phyloP scores from a whole-genome alignment of 2,888 invertebrate genomes.

The Bellardia bayeri region DNA sequence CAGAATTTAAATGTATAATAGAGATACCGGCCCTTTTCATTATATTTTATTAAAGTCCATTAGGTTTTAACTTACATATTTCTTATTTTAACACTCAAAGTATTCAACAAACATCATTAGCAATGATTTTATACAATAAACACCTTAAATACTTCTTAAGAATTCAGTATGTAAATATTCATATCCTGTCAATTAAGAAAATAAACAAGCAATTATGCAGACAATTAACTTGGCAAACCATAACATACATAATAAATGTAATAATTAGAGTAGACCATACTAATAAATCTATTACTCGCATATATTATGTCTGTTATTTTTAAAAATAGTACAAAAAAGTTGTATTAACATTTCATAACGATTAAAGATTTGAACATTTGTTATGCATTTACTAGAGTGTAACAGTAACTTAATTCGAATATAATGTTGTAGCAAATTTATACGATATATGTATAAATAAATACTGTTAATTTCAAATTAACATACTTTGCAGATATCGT shows the following conservation, averaged over 20 bases:
- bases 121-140: neutral
- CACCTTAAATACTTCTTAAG: neutral
- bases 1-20: no score
- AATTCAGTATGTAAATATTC: neutral
- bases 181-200: conserved; percentile 3
- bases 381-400: neutral
- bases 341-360: neutral
- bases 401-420: neutral
- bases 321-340: neutral
- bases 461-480: neutral
- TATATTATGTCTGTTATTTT: neutral
- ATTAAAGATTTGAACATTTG: neutral
- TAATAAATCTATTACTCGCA: neutral
- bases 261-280: no score
- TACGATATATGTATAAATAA: conserved; percentile 17
- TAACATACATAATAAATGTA: no score
- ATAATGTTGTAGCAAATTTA: neutral
- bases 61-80: no score
- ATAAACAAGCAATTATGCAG: neutral
- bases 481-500: neutral
- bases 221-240: neutral
- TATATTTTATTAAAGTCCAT: no score
- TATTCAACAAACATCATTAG: no score
- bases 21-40: no score
- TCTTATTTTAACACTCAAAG: no score